These are phyloP conservation scores for Acrocephalus arundinaceus DNA, from an alignment of 2,113 vertebrate genomes.

Conservation along the genomic window DNA sequence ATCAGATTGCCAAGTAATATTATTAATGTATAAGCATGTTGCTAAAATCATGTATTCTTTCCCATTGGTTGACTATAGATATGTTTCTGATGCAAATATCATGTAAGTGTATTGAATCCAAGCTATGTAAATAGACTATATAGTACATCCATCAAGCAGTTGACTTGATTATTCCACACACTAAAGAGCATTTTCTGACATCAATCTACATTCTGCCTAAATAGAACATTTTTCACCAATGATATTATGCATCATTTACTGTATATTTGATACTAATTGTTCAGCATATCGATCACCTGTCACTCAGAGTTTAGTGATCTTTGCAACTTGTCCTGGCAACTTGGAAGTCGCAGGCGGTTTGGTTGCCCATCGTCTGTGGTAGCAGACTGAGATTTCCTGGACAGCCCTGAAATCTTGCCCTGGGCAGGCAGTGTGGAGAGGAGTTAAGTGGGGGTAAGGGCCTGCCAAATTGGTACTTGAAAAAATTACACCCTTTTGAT, in stretches of 20 bases:
- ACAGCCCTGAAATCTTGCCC: background rate
- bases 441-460: background rate
- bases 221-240: constrained; percentile 71
- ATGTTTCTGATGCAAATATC: constrained; percentile 80
- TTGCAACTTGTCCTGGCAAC: constrained; percentile 20
- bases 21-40: constrained; percentile 90
- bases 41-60: constrained; percentile 76
- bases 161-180: constrained; percentile 77
- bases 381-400: background rate
- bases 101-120: constrained; percentile 76
- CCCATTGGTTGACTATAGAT: constrained; percentile 76
- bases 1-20: constrained; percentile 87
- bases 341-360: background rate
- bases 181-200: constrained; percentile 74
- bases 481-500: background rate
- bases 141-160: constrained; percentile 77
- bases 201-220: constrained; percentile 73
- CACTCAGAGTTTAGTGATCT: constrained; percentile 42
- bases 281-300: constrained; percentile 67
- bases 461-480: background rate
- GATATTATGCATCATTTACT: constrained; percentile 72
- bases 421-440: background rate
- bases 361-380: background rate
- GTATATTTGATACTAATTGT: constrained; percentile 74
- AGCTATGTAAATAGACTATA: constrained; percentile 76